Evolutionary conservation across 37 sponge, comb jelly and placozoan genomes (phyloP).

Genomic region (Oscarella lobularis): DNA sequence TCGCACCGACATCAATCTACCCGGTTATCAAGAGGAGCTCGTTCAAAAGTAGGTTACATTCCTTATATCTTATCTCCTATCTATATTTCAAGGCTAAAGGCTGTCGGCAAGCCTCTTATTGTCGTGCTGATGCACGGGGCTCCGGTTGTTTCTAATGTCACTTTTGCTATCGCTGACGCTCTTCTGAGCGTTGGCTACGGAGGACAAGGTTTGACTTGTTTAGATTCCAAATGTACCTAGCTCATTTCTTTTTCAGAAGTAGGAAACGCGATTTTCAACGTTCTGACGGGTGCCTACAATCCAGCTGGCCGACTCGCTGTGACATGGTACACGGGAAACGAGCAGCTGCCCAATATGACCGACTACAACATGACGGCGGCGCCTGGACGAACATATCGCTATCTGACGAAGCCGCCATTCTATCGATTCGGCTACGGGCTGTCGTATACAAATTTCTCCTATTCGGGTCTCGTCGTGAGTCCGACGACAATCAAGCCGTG

Average conservation of each 20-base stretch:
- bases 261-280: constrained; percentile 40
- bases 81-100: too few species aligned
- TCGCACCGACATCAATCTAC: constrained; percentile 8
- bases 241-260: constrained; percentile 11
- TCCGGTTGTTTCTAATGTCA: too few species aligned
- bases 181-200: constrained; percentile 18
- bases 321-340: constrained; percentile 1
- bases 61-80: too few species aligned
- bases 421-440: neutral
- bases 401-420: neutral
- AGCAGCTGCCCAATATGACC: constrained; percentile 3
- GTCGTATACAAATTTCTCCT: constrained; percentile 6
- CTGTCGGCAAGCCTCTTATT: neutral
- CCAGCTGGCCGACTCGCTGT: constrained; percentile 45
- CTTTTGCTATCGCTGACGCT: too few species aligned
- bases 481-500: constrained; percentile 17
- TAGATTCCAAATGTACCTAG: constrained; percentile 4
- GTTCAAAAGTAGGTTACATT: constrained; percentile 37
- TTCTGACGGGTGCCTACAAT: constrained; percentile 36
- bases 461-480: constrained; percentile 10
- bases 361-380: neutral
- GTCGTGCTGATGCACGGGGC: too few species aligned
- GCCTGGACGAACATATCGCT: constrained; percentile 9
- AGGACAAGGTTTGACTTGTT: constrained; percentile 31
- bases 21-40: constrained; percentile 34